Evolutionary conservation across 1,140 invertebrate species (phyloP), one percentile per base, ranked within the genome.

Genomic region (Temnothorax longispinosus): DNA sequence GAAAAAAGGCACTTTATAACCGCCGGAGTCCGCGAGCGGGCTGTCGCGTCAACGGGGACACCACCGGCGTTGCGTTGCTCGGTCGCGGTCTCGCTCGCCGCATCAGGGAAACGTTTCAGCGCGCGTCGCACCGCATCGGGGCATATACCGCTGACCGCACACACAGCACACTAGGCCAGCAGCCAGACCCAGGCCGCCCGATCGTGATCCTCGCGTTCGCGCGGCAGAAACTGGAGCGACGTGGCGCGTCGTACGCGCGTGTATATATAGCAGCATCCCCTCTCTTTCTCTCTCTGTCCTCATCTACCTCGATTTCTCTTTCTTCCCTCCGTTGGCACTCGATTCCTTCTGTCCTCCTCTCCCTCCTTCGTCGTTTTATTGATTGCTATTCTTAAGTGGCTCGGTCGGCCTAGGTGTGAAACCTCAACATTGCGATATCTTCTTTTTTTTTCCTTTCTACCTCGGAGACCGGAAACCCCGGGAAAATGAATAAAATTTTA

Each of bases 1-100:
- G 47, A 60, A 75, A 60, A 75, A 84, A 84, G 80, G 80, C 80
- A 84, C 80, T 84, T 75, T 60, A 27, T 38, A 2, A 71, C 15
- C 27, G 15, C 8, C 38, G 7, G 15, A 3, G n/a, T 7, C 52
- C 18, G 18, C 47, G 47, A 11, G 11, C 27, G 18, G 18, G n/a
- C 56, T 76, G 7, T 64, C 32, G 13, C 74, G 38, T 35, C 32
- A 74, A 35, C 47, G 27, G 15, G 27, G 27, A 47, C 44, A 27
- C 11, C 65, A 50, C 38, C 38, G 38, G 38, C n/a, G 11, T 13
- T 44, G 38, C 3, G 13, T 47, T 38, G 62, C 44, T 62, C 41
- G 54, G 13, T 27, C 35, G 7, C 35, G 3, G 11, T 47, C 80
- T 38, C 54, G 41, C 44, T 38, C 69, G 54, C 41, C 80, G 27